phyloP scores from a whole-genome alignment of 2,113 vertebrate species.

The Sula dactylatra region DNA sequence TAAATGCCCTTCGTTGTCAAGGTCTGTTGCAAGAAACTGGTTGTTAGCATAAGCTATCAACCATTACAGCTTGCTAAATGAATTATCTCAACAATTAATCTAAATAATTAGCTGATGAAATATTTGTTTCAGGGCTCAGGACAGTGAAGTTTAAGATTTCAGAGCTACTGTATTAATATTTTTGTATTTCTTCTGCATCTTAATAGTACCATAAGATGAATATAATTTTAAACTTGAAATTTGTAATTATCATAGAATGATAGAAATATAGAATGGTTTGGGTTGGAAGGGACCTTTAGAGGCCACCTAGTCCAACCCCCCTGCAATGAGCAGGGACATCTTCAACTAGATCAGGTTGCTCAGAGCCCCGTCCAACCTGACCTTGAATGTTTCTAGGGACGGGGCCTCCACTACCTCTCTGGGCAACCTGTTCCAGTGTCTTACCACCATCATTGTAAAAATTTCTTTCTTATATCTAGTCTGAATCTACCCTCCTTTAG shows the following conservation, averaged over 20 bases:
- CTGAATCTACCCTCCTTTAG: not conserved
- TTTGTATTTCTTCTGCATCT: not conserved
- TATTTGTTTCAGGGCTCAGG: not conserved
- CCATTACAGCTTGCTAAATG: not conserved
- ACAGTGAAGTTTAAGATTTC: not conserved
- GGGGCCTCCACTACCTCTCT: not conserved
- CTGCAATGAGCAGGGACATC: not conserved
- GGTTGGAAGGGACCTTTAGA: not conserved
- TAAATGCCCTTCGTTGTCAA: not conserved
- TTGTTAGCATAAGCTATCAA: not conserved
- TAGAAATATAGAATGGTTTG: not conserved
- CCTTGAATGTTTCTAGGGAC: not conserved
- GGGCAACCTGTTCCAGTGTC: not conserved
- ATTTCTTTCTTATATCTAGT: not conserved
- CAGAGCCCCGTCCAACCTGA: accelerated
- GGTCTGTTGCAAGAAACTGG: not conserved
- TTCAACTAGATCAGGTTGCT: not conserved
- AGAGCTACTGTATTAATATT: not conserved
- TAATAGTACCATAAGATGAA: not conserved
- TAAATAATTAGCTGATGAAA: not conserved
- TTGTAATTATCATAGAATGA: not conserved
- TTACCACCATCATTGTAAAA: not conserved
- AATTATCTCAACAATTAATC: not conserved
- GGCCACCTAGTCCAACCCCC: not conserved
- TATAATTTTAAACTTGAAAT: not conserved